Conservation (phyloP, 2,113 vertebrate genomes). For the Etheostoma cragini region DNA sequence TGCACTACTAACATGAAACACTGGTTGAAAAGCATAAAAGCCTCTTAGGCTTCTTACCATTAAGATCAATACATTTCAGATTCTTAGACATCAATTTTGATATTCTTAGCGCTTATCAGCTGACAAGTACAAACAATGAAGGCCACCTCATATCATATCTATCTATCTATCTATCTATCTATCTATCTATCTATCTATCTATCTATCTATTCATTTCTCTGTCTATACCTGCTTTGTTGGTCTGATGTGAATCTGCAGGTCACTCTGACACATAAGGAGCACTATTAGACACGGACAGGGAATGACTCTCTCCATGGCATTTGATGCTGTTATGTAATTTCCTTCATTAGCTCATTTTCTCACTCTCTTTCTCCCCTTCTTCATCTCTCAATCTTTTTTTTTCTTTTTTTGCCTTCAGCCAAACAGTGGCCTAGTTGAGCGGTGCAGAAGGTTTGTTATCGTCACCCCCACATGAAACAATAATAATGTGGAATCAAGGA, state of each 20-base stretch:
- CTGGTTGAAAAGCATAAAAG: conserved; percentile 28
- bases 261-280: conserved; percentile 30
- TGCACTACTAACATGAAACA: conserved; percentile 35
- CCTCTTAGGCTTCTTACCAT: conserved; percentile 26
- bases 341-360: conserved; percentile 54
- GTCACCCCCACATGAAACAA: conserved; percentile 63
- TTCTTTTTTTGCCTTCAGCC: conserved; percentile 71
- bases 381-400: conserved; percentile 35
- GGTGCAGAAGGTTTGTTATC: conserved; percentile 70
- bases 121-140: conserved; percentile 27
- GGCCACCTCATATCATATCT: not conserved
- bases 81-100: conserved; percentile 36
- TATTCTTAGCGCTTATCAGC: conserved; percentile 40
- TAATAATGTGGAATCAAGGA: conserved; percentile 39
- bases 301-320: conserved; percentile 1
- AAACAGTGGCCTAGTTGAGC: conserved; percentile 79
- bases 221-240: not conserved
- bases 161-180: not conserved
- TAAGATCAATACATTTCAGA: conserved; percentile 34
- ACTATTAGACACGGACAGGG: not conserved
- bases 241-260: conserved; percentile 10
- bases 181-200: not conserved
- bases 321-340: conserved; percentile 60
- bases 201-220: not conserved
- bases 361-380: conserved; percentile 26